phyloP scores from a whole-genome alignment of 2,888 invertebrate genomes.

The Opisthograptis luteolata region DNA sequence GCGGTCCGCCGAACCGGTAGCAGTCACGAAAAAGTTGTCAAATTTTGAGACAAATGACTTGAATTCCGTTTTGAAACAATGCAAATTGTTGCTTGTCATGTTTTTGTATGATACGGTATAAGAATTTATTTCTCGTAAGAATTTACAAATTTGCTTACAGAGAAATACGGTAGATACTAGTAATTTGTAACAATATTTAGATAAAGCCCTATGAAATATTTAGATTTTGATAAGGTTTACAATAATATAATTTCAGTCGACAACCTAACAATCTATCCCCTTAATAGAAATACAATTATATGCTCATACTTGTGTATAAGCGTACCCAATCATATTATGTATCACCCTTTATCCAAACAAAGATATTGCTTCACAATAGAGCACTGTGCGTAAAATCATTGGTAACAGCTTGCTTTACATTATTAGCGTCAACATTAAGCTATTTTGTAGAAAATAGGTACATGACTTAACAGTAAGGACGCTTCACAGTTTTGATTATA shows the following conservation, averaged over 20 bases:
- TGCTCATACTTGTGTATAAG: too few species aligned
- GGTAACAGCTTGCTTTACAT: constrained; percentile 13
- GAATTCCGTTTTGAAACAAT: constrained; percentile 13
- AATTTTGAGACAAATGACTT: constrained; percentile 10
- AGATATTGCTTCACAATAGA: constrained; percentile 9
- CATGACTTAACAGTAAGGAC: too few species aligned
- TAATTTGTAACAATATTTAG: too few species aligned
- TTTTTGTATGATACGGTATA: too few species aligned
- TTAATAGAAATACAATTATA: too few species aligned
- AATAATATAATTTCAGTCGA: too few species aligned
- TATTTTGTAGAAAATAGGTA: too few species aligned
- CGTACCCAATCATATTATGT: not conserved
- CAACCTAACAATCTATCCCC: too few species aligned
- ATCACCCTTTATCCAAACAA: constrained; percentile 2
- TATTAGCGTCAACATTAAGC: constrained; percentile 20
- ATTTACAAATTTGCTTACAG: too few species aligned
- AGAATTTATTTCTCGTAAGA: too few species aligned
- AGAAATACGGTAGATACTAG: too few species aligned
- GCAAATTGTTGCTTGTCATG: constrained; percentile 4
- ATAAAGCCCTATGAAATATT: constrained; percentile 2
- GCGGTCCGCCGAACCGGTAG: constrained; percentile 13
- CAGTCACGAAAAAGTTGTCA: constrained; percentile 11
- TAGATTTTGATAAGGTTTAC: not conserved
- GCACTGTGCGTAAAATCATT: not conserved
- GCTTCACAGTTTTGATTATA: too few species aligned